A percentile compares a stretch with the other conserved stretches of the same genome.
Evolutionary conservation across 2,888 invertebrate genomes (phyloP).

Genomic region (Gasteruption jaculator): DNA sequence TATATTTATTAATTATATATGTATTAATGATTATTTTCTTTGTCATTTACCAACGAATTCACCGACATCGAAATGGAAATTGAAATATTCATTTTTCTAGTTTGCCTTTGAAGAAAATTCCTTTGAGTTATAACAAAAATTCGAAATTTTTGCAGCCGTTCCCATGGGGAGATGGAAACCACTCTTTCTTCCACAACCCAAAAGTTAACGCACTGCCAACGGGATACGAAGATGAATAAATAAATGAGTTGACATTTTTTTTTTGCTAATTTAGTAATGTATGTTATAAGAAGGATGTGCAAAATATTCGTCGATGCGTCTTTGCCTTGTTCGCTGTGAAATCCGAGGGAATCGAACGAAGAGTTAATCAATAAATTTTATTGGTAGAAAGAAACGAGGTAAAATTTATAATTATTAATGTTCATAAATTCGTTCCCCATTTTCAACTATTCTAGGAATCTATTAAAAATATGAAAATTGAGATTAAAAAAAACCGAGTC

Average conservation of each 20-base stretch:
- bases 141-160: constrained; percentile 31
- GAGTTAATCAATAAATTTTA: constrained; percentile 7
- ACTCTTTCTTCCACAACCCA: constrained; percentile 36
- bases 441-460: no score
- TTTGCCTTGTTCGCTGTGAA: not conserved
- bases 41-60: constrained; percentile 6
- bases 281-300: no score
- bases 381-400: not conserved
- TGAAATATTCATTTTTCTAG: no score
- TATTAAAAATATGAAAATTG: no score
- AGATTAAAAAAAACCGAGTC: no score
- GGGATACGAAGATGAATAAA: constrained; percentile 27
- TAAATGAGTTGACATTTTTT: no score
- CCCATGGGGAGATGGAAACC: constrained; percentile 43
- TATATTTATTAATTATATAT: not conserved
- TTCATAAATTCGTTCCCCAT: no score
- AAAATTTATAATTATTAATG: no score
- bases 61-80: not conserved
- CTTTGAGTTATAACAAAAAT: not conserved
- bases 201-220: constrained; percentile 28
- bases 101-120: no score
- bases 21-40: not conserved
- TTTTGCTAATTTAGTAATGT: no score
- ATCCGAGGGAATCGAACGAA: not conserved
- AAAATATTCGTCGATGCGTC: constrained; percentile 3